These are phyloP conservation scores for Lophius americanus DNA, from an alignment of 2,797 vertebrate genomes.

Conservation along the genomic window DNA sequence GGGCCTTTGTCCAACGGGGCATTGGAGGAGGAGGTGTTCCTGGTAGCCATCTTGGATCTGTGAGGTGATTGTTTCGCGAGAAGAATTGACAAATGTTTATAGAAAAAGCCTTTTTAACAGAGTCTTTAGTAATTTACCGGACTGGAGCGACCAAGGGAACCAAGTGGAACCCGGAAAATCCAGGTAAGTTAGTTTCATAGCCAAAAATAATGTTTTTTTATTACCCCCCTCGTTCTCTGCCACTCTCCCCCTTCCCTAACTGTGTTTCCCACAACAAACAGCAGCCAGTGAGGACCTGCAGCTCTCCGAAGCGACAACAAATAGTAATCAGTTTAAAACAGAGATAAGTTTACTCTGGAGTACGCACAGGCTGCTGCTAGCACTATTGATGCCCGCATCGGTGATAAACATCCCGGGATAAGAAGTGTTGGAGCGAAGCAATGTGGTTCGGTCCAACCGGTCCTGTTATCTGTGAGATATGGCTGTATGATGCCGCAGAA, in stretches of 20 bases:
- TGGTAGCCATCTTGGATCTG: constrained; percentile 87
- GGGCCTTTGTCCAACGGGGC: constrained; percentile 61
- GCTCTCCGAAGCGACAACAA: constrained; percentile 30
- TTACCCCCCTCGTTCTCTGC: constrained; percentile 19
- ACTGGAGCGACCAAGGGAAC: constrained; percentile 49
- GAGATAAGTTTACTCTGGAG: too few relatives aligned
- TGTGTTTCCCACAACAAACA: constrained; percentile 63
- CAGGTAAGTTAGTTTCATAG: constrained; percentile 68
- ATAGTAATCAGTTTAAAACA: too few relatives aligned
- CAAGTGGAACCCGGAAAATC: constrained; percentile 63
- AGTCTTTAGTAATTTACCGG: constrained; percentile 35
- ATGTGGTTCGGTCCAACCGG: not conserved
- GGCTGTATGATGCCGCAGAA: rapidly evolving
- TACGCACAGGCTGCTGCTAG: not conserved
- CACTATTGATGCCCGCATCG: constrained; percentile 50
- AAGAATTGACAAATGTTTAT: constrained; percentile 78
- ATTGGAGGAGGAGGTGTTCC: constrained; percentile 84
- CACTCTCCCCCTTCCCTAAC: constrained; percentile 56
- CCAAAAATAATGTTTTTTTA: constrained; percentile 38
- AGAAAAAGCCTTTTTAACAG: constrained; percentile 58
- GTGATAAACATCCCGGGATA: constrained; percentile 67
- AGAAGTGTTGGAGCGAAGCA: not conserved
- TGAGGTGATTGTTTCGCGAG: constrained; percentile 86
- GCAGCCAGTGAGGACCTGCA: constrained; percentile 60
- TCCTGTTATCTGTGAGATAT: rapidly evolving